A percentile compares a stretch with the other conserved stretches of the same genome.
Evolutionary conservation across 2,113 vertebrate species (phyloP).

Genomic region (Mormoops blainvillei): DNA sequence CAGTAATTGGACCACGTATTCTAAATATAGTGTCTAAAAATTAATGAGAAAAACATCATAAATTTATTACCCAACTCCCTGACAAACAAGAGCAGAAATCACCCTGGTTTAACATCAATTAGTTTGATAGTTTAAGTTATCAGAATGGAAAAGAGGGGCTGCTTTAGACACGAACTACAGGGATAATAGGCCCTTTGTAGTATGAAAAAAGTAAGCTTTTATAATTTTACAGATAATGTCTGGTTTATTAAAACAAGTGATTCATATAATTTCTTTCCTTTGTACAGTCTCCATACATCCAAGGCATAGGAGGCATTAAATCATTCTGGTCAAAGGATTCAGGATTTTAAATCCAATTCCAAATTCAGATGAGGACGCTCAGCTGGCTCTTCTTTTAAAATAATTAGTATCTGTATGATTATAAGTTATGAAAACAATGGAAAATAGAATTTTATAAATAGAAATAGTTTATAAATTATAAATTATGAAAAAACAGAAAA

Average conservation of each 20-base stretch:
- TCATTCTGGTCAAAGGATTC: background rate
- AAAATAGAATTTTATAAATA: background rate
- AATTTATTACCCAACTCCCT: background rate
- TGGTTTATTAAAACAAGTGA: background rate
- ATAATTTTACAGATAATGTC: background rate
- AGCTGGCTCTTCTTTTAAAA: background rate
- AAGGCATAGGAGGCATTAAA: background rate
- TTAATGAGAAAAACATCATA: background rate
- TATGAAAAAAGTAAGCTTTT: background rate
- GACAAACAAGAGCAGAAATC: background rate
- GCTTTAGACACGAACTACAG: background rate
- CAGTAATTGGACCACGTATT: background rate
- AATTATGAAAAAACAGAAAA: background rate
- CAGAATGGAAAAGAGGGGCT: background rate
- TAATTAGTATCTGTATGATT: background rate
- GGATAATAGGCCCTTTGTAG: background rate
- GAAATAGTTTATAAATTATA: background rate
- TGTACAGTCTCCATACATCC: background rate
- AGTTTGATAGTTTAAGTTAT: background rate
- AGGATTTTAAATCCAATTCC: background rate
- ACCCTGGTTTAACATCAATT: background rate
- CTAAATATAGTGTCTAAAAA: background rate
- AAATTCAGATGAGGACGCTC: background rate
- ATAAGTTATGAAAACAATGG: background rate
- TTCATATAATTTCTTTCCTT: background rate